Evolutionary conservation across 2,888 invertebrate species (phyloP).

Genomic region (Azorinus chamasolen): DNA sequence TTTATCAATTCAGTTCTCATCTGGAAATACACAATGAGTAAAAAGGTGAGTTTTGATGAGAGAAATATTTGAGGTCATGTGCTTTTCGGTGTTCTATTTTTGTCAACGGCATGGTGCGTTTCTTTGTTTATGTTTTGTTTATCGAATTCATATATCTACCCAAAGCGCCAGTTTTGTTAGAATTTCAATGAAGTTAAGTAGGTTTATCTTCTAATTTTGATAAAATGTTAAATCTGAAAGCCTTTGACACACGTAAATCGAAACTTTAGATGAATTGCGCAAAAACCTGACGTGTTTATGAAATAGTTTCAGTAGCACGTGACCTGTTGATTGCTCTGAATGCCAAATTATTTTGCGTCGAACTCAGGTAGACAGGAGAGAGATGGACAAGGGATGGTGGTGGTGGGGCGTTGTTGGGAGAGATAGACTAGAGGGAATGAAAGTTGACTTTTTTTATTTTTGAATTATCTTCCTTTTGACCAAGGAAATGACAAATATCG

Average conservation of each 20-base stretch:
- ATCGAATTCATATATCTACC: conserved; percentile 10
- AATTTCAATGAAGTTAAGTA: no score
- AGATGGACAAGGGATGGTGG: no score
- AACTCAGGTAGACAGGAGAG: conserved; percentile 18
- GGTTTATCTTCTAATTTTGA: no score
- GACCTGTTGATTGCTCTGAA: conserved; percentile 58
- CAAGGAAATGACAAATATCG: no score
- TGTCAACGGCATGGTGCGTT: conserved; percentile 68
- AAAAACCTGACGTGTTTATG: background rate
- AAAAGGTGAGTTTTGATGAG: conserved; percentile 68
- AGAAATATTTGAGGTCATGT: conserved; percentile 22
- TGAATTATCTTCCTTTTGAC: no score
- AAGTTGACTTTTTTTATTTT: no score
- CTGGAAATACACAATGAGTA: conserved; percentile 64
- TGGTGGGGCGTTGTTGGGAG: no score
- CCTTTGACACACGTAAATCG: conserved; percentile 3
- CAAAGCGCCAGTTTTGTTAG: no score
- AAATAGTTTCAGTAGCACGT: conserved; percentile 60
- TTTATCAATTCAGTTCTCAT: no score
- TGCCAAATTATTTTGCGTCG: conserved; percentile 69
- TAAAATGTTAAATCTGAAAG: no score
- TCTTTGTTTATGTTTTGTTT: conserved; percentile 82
- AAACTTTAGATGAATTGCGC: conserved; percentile 1
- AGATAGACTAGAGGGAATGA: no score
- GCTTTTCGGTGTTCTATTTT: conserved; percentile 39